Base-by-base conservation (phyloP, 1,140 invertebrate species). In the Sweltsa coloradensis region DNA sequence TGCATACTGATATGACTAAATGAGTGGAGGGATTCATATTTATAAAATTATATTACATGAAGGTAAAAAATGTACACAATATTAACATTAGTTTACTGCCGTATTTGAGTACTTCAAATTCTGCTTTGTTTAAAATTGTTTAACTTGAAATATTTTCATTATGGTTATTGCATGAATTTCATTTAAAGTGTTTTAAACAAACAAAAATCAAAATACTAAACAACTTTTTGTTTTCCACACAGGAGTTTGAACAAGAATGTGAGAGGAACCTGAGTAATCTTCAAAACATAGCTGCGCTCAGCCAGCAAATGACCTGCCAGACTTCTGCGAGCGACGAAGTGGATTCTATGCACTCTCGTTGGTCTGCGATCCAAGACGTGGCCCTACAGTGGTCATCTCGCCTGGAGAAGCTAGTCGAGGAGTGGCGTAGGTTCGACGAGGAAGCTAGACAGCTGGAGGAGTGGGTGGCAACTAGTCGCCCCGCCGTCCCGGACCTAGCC, bases 341-440 rank as follows among this genome's bases (percentile, higher is more conserved):
- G 16, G 85, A 90, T 59, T 80, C 84, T 9, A 74, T 89, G 43
- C 75, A 85, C 49, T 85, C 82, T 5, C 72, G 83, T 36, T 88
- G 84, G 79, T 78, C 81, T 29, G 71, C 78, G 1, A 74, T 90
- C 13, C 78, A 89, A 50, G 79, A 86, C 52, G 70, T 75, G 39
- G 76, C 81, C 1, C 68, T 76, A 29, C 82, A 89, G 58, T 79
- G 81, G 63, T 77, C 73, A 34, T 77, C 71, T 23, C 87, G 84
- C 66, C 60, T 89, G 41, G 83, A 91, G 51, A 82, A 81, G 62
- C 65, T 93, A 9, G 80, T 89, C 6, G 66, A 65, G 3, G 80
- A 78, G 18, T 96, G 88, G 88, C 76, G 83, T 46, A 78, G 78
- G 2, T 83, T 92, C 52, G 82, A 88, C 60, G 65, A 60, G 3